Base-by-base conservation (phyloP, 2,888 invertebrate species). In the Apotomis capreana region DNA sequence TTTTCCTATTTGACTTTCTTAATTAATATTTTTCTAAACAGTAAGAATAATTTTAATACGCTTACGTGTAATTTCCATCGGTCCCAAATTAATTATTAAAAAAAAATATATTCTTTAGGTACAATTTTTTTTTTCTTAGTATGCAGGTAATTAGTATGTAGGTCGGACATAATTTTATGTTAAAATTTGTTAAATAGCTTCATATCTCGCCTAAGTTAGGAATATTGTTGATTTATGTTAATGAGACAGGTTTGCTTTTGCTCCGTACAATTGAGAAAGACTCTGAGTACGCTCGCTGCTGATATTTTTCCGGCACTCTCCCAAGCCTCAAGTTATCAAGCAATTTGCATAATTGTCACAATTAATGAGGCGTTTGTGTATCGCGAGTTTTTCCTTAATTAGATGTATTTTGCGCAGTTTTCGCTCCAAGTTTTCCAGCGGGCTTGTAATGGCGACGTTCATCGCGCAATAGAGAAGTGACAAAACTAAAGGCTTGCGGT, bases 261-360 rank as follows among this genome's bases (percentile, higher is more conserved):
- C 40, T 40, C 5, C 40, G 40, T 40, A 4, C 6, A 6, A 6
- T 40, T 40, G 40, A 6, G 5, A 5, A 40, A 40, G 40, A 40
- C 2, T 40, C 5, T 0, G 40, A 40, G 40, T 10, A 8, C 40
- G 36, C 12, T 37, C 5, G 12, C 5, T 12, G 15, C 46, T 46
- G 10, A 46, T 60, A 60, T 46, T 60, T 60, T 60, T 44, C 15
- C 44, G 46, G 44, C 60, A 60, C 15, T 46, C 10, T 44, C 60
- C 5, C 15, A 13, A 59, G 26, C 26, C 26, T n/a, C n/a, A n/a
- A 26, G 26, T 26, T 26, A 13, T 44, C 6, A 40, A 40, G 5
- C 4, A 5, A 46, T 26, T 60, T 46, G 46, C 46, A 60, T 60
- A 46, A 61, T 51, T 49, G 51, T 8, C 61, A n/a, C 36, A 49